Evolutionary conservation across 2,888 invertebrate species (phyloP), one percentile per base, ranked within the genome.

Genomic region (Baccha elongata): DNA sequence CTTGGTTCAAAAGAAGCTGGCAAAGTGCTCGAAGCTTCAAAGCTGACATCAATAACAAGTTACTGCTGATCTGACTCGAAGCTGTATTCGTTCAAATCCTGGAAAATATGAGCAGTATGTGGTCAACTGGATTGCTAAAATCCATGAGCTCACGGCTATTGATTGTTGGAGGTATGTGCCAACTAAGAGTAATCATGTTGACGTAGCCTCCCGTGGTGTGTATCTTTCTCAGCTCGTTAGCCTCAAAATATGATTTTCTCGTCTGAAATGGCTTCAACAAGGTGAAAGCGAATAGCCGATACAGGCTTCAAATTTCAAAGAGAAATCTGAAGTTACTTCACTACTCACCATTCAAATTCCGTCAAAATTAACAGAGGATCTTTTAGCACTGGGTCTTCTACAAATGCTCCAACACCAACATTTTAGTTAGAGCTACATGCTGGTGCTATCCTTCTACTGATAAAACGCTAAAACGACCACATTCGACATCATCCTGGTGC

Each of bases 31-130:
- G 26, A 15, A 10, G 60, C 65, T 3, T 26, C 58, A n/a, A 11
- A 69, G 52, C 17, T 81, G 8, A n/a, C 64, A 10, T 3, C 13
- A 1, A 52, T 75, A 6, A 19, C 10, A 29, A 37, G 23, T 10
- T 60, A 17, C 23, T 76, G 62, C 44, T 83, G 68, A 58, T 48
- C 62, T 2, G 72, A 76, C 19, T 60, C 68, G 5, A 79, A 68
- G 68, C 42, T 76, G 68, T 68, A 76, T 83, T 44, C 32, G 76
- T 8, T 65, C 65, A 19, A 78, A 48, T 8, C 65, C 78, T 2
- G 78, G 73, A 19, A n/a, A 48, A 32, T 73, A 83, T 23, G 68
- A 68, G n/a, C n/a, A n/a, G 55, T 62, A 76, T 35, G 35, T 71
- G 7, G 58, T 42, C 26, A 67, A 81, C 40, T 40, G 67, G 2